A percentile compares a stretch with the other conserved stretches of the same genome.
Evolutionary conservation across 2,888 invertebrate species (phyloP).

Genomic region (Sphecodes monilicornis): DNA sequence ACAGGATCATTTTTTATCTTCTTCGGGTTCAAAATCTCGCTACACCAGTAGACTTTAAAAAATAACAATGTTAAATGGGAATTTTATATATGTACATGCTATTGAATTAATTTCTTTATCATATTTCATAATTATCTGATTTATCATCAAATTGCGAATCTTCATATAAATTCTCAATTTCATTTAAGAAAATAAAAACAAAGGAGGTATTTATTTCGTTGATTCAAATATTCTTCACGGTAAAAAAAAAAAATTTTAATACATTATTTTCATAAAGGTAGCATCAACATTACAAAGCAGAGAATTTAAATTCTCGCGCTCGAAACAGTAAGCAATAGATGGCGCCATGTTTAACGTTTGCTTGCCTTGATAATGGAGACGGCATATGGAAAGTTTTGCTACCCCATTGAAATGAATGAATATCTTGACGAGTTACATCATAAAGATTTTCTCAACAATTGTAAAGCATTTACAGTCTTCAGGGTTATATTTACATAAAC

Average conservation of each 20-base stretch:
- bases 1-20: neutral
- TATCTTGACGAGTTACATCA: neutral
- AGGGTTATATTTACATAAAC: no score
- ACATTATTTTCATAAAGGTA: neutral
- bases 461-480: no score
- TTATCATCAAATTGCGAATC: no score
- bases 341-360: neutral
- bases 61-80: no score
- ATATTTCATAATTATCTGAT: neutral
- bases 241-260: neutral
- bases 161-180: no score
- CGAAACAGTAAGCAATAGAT: neutral
- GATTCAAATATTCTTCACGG: neutral
- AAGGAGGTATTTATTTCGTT: neutral
- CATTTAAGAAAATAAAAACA: neutral
- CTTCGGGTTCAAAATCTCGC: neutral
- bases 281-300: neutral
- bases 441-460: neutral
- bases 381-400: neutral
- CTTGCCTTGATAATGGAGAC: neutral
- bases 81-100: no score
- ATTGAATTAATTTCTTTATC: no score
- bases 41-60: no score
- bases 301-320: neutral
- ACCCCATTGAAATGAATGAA: neutral